Percentiles rank a stretch among this genome's conserved stretches.
Conservation (phyloP, 1,140 invertebrate species). For the Drosophila carrolli region DNA sequence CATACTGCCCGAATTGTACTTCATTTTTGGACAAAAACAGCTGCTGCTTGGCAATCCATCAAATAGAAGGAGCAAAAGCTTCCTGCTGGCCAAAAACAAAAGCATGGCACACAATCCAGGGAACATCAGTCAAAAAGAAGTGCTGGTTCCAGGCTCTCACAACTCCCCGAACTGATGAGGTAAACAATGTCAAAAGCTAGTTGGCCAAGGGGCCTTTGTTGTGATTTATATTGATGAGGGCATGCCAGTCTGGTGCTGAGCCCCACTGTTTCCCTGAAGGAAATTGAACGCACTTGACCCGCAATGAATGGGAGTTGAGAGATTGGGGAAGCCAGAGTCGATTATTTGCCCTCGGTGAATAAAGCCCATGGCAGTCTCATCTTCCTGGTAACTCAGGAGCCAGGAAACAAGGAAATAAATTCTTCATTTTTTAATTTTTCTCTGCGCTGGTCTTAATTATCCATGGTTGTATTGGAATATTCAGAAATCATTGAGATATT, state of each 20-base stretch:
- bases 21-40: slow-evolving; percentile 43
- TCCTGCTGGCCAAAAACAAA: slow-evolving; percentile 44
- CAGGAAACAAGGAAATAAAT: slow-evolving; percentile 86
- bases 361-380: slow-evolving; percentile 85
- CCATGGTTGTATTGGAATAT: too few relatives aligned
- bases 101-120: slow-evolving; percentile 1
- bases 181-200: slow-evolving; percentile 68
- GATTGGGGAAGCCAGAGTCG: slow-evolving; percentile 6
- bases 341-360: slow-evolving; percentile 22
- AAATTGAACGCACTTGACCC: slow-evolving; percentile 45
- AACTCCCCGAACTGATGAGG: slow-evolving; percentile 49
- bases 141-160: slow-evolving; percentile 8
- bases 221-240: slow-evolving; percentile 77
- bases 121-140: slow-evolving; percentile 46
- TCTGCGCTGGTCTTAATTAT: slow-evolving; percentile 82
- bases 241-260: not conserved
- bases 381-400: slow-evolving; percentile 84
- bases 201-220: slow-evolving; percentile 63
- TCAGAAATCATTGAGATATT: too few relatives aligned
- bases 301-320: slow-evolving; percentile 25
- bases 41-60: slow-evolving; percentile 65
- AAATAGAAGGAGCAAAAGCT: slow-evolving; percentile 45
- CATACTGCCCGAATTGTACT: slow-evolving; percentile 15
- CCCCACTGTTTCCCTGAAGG: slow-evolving; percentile 18
- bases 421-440: not conserved